Base-by-base conservation (phyloP, 2,113 vertebrate genomes). In the Podilymbus podiceps region DNA sequence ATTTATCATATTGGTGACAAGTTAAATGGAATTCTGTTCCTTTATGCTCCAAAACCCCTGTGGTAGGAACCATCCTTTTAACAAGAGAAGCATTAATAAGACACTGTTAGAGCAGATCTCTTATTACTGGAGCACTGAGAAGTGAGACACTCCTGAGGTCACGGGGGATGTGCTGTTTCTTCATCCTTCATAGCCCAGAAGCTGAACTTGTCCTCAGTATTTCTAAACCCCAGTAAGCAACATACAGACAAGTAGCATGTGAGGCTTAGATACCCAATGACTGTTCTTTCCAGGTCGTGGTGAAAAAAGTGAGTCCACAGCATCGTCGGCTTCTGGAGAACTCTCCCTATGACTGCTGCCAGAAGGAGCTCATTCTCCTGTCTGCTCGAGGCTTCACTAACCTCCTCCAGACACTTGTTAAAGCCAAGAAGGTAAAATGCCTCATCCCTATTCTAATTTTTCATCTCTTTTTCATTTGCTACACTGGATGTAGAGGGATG, bases 311-410 rank as follows among this genome's bases (percentile, higher is more conserved):
- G 78, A 98, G 83, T 40, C 75, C 24, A 2, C 82, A 94, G 30
- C 78, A 75, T 8, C 98, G 97, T 27, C 91, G 9, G 93, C 90
- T 90, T 35, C 97, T 98, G 7, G 97, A 98, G 72, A 96, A 97
- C 50, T 93, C 96, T 50, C 79, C 94, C 30, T 31, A 68, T 9
- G 98, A 98, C 11, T 88, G 2, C 56, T 97, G 95, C 53, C 95
- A 31, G 92, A 95, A 90, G 76, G 97, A 98, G 67, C 86, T 93
- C 30, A 81, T 98, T 56, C 96, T 98, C 11, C 72, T 95, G 13
- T 98, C 97, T 12, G 98, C 98, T 1, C 91, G 93, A 35, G 98
- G 98, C 46, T 98, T 98, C 31, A 98, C 98, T 18, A 96, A 97
- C 40, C 96, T 98, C 73, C 98, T 98, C 84, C 92, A 96, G 47